A percentile compares a stretch with the other conserved stretches of the same genome.
These are phyloP conservation scores for Callyntrura guangdongensis DNA, from an alignment of 2,888 invertebrate genomes.

Conservation along the genomic window DNA sequence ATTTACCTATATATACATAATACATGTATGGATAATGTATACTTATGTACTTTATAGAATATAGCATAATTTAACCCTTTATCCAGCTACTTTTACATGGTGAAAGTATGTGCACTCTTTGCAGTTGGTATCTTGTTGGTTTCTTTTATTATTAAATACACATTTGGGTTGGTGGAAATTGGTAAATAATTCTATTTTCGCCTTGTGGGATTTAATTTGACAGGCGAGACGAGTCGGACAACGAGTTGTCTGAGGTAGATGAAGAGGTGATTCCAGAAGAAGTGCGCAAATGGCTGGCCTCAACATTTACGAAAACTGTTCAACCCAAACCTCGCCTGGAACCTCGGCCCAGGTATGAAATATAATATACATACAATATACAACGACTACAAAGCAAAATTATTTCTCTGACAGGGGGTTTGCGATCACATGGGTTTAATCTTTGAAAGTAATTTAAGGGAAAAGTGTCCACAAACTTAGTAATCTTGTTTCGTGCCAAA, in stretches of 20 bases:
- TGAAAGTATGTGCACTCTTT: slow-evolving; percentile 36
- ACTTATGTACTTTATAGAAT: slow-evolving; percentile 3
- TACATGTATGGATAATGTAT: too few relatives aligned
- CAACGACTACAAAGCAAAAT: not conserved
- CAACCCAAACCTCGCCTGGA: slow-evolving; percentile 90
- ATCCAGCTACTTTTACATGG: not conserved
- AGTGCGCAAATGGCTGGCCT: slow-evolving; percentile 98
- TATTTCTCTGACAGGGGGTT: not conserved
- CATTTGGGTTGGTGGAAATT: slow-evolving; percentile 56
- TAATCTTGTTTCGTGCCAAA: slow-evolving; percentile 50
- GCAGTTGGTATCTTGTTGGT: slow-evolving; percentile 7
- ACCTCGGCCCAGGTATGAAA: slow-evolving; percentile 85
- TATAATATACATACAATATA: not conserved
- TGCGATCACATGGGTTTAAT: not conserved
- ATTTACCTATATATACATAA: not conserved
- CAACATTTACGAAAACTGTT: slow-evolving; percentile 95
- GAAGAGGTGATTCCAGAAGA: slow-evolving; percentile 98
- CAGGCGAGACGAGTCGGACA: slow-evolving; percentile 95
- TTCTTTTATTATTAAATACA: slow-evolving; percentile 5
- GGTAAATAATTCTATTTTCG: slow-evolving; percentile 60
- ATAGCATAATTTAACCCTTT: not conserved
- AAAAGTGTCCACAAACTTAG: slow-evolving; percentile 7
- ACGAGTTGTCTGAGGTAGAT: slow-evolving; percentile 97
- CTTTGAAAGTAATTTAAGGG: slow-evolving; percentile 40
- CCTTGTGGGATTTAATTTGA: slow-evolving; percentile 73